These are phyloP conservation scores for Eupithecia vulgata DNA, from an alignment of 2,888 invertebrate genomes.

Conservation along the genomic window DNA sequence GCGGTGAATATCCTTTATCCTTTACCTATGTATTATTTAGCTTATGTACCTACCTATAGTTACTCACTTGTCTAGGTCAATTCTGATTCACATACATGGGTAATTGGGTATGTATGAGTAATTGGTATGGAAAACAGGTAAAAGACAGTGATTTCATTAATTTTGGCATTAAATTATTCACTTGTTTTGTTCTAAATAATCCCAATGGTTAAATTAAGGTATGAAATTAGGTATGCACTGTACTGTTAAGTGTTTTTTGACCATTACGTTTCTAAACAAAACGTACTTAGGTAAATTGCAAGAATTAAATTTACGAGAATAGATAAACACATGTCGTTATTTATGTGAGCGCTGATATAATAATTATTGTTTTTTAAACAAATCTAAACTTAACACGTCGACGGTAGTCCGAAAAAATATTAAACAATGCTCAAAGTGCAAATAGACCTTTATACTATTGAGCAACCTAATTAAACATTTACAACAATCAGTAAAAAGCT, in stretches of 20 bases:
- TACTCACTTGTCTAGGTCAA: not conserved
- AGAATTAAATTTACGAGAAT: constrained; percentile 10
- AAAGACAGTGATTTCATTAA: not conserved
- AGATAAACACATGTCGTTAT: constrained; percentile 47
- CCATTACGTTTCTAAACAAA: not conserved
- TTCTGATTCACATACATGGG: not conserved
- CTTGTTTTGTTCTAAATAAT: not conserved
- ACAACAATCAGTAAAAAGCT: constrained; percentile 32
- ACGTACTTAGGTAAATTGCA: not conserved
- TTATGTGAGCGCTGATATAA: constrained; percentile 39
- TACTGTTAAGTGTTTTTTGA: too few species aligned
- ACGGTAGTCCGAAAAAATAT: constrained; percentile 44
- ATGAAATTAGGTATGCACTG: too few species aligned
- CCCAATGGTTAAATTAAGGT: not conserved
- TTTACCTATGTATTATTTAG: not conserved
- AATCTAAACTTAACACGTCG: constrained; percentile 16
- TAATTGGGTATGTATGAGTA: too few species aligned
- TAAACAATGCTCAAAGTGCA: constrained; percentile 20
- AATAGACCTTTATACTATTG: constrained; percentile 17
- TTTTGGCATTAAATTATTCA: not conserved
- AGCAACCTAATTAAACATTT: constrained; percentile 34
- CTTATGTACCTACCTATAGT: not conserved
- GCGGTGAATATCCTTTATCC: not conserved
- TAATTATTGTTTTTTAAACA: constrained; percentile 24
- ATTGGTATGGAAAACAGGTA: not conserved